A percentile compares a stretch with the other conserved stretches of the same genome.
phyloP scores from a whole-genome alignment of 2,113 vertebrate species.

The Thamnophis sirtalis region DNA sequence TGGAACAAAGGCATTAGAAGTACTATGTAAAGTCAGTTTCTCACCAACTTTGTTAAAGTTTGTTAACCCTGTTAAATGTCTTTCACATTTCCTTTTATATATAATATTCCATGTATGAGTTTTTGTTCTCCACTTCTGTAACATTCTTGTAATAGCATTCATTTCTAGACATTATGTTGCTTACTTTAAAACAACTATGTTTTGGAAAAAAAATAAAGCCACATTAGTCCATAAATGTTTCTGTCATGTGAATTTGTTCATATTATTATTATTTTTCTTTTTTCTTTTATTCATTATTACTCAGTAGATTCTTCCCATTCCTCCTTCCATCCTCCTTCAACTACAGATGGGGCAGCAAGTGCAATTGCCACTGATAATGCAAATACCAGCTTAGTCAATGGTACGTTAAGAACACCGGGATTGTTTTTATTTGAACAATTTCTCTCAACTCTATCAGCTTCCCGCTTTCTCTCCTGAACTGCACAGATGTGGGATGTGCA shows the following conservation, averaged over 20 bases:
- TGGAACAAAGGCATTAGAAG: background rate
- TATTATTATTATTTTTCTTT: constrained; percentile 43
- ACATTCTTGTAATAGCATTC: constrained; percentile 38
- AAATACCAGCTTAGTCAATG: constrained; percentile 97
- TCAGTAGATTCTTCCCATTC: constrained; percentile 92
- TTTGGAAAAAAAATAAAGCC: constrained; percentile 31
- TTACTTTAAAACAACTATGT: constrained; percentile 35
- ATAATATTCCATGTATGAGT: constrained; percentile 39
- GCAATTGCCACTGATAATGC: constrained; percentile 89
- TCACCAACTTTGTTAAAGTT: constrained; percentile 29
- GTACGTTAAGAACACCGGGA: constrained; percentile 86
- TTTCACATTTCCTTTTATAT: constrained; percentile 41
- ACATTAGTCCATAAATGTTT: constrained; percentile 34
- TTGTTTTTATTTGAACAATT: constrained; percentile 63
- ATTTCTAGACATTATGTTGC: constrained; percentile 43
- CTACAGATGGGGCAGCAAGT: constrained; percentile 92
- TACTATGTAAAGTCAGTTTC: constrained; percentile 1
- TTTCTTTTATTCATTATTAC: constrained; percentile 79
- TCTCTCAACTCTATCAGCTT: constrained; percentile 62
- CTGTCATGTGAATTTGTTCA: constrained; percentile 33
- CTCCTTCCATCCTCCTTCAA: constrained; percentile 91
- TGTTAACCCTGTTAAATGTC: constrained; percentile 28
- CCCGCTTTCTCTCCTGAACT: constrained; percentile 50
- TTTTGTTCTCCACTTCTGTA: constrained; percentile 27
- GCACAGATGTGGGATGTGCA: constrained; percentile 66